These are phyloP conservation scores for Callorhinus ursinus DNA, from an alignment of 2,113 vertebrate genomes.

Conservation along the genomic window DNA sequence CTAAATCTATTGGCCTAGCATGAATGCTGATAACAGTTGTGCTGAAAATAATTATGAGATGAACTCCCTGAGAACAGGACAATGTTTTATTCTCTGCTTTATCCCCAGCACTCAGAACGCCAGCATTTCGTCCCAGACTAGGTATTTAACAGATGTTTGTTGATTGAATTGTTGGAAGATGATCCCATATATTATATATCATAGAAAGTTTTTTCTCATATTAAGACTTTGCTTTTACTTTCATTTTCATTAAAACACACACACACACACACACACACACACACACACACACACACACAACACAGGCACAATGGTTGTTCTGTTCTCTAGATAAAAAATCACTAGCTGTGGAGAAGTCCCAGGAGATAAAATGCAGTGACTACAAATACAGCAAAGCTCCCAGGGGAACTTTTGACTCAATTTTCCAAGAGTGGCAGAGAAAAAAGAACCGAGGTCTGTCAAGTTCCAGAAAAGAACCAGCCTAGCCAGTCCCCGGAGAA, in stretches of 20 bases:
- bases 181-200: neutral
- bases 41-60: neutral
- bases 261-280: neutral
- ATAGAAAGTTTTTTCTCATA: neutral
- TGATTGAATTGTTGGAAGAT: neutral
- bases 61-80: neutral
- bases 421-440: constrained; percentile 63
- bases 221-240: neutral
- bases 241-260: neutral
- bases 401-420: constrained; percentile 59
- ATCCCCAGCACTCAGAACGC: neutral
- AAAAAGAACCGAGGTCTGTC: constrained; percentile 66
- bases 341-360: constrained; percentile 31
- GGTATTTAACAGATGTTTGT: neutral
- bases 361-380: constrained; percentile 65
- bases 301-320: neutral
- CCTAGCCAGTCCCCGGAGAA: constrained; percentile 42
- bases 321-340: constrained; percentile 22
- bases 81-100: neutral
- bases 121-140: neutral
- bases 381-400: constrained; percentile 58
- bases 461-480: constrained; percentile 53
- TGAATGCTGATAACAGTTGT: neutral
- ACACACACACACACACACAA: neutral
- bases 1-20: neutral